These are phyloP conservation scores for Cataglyphis livida DNA, from an alignment of 2,888 invertebrate species.

Conservation along the genomic window DNA sequence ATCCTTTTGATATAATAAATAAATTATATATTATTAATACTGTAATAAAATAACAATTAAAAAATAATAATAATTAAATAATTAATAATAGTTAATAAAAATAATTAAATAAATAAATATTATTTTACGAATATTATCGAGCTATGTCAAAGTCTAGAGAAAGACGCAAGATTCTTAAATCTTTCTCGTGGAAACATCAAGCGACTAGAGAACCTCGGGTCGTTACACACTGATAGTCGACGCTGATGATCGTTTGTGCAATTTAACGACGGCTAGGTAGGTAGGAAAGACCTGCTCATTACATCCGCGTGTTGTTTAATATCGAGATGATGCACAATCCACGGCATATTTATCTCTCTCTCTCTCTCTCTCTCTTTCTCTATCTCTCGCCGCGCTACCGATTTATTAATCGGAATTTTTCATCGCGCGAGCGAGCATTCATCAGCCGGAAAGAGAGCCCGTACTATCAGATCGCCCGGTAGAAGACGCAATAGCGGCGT, in stretches of 20 bases:
- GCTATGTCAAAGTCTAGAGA: not conserved
- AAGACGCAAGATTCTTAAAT: not conserved
- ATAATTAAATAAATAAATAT: too few species aligned
- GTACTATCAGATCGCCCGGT: constrained; percentile 65
- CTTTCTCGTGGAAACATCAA: constrained; percentile 4
- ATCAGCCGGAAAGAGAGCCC: constrained; percentile 30
- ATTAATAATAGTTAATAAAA: too few species aligned
- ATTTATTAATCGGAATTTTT: constrained; percentile 67
- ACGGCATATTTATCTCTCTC: constrained; percentile 10
- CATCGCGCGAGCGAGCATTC: constrained; percentile 50
- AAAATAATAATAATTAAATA: too few species aligned
- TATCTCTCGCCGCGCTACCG: constrained; percentile 16
- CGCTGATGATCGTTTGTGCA: constrained; percentile 8
- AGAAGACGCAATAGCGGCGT: constrained; percentile 63
- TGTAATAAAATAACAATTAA: too few species aligned
- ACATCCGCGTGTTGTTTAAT: constrained; percentile 42
- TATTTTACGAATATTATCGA: not conserved
- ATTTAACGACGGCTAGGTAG: constrained; percentile 27
- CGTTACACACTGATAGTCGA: constrained; percentile 22
- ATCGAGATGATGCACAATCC: constrained; percentile 53
- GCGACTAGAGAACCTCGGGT: constrained; percentile 5
- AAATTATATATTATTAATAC: too few species aligned
- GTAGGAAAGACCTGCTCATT: constrained; percentile 37
- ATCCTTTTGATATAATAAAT: too few species aligned
- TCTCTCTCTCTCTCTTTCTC: not conserved